Evolutionary conservation across 2,113 vertebrate species (phyloP).

Genomic region (Tinamus guttatus): DNA sequence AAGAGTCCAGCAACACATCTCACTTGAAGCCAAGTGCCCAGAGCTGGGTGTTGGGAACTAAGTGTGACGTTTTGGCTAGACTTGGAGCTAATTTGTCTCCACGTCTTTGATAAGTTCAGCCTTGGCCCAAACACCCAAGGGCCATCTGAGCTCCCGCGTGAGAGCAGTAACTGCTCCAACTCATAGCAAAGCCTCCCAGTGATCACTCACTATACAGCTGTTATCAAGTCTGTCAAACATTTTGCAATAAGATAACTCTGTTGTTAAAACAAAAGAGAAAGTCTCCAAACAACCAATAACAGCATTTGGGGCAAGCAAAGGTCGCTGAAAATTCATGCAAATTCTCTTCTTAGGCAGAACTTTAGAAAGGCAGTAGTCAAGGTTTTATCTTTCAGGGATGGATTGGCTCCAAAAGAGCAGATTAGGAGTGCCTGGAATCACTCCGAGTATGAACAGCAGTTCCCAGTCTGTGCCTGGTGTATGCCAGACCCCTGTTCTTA

Average conservation of each 20-base stretch:
- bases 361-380: background rate
- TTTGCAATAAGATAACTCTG: background rate
- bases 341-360: background rate
- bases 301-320: background rate
- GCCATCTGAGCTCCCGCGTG: fast-evolving
- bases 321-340: fast-evolving
- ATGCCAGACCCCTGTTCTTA: constrained; percentile 60
- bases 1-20: background rate
- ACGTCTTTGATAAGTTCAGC: background rate
- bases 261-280: background rate
- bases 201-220: fast-evolving
- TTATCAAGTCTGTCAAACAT: fast-evolving
- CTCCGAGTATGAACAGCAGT: background rate
- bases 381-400: background rate
- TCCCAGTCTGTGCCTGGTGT: fast-evolving
- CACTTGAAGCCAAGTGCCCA: background rate
- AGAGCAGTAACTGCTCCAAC: background rate
- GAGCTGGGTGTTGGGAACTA: fast-evolving
- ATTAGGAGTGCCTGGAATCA: background rate
- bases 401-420: background rate
- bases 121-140: background rate
- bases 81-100: background rate
- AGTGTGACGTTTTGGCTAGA: background rate
- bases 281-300: background rate
- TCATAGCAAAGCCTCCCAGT: background rate